Conservation (phyloP, 2,113 vertebrate species). For the Aptenodytes patagonicus region DNA sequence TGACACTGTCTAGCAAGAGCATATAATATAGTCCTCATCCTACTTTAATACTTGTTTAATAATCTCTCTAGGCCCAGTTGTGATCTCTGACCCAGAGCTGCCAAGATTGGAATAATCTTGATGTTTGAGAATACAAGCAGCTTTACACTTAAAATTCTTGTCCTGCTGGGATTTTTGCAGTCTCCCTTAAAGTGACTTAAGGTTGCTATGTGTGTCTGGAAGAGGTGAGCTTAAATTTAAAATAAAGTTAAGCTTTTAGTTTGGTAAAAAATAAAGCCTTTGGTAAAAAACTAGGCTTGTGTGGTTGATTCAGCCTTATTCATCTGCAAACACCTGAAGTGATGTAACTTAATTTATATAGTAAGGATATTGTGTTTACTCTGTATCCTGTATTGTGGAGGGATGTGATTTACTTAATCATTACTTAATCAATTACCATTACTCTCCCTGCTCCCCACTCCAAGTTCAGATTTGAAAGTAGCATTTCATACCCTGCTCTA, state of each 20-base stretch:
- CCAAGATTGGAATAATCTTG: background rate
- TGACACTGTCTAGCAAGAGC: background rate
- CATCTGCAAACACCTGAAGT: background rate
- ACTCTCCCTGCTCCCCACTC: background rate
- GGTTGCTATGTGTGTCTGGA: background rate
- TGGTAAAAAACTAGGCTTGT: background rate
- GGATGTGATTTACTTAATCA: background rate
- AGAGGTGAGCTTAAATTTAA: background rate
- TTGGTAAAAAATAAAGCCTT: background rate
- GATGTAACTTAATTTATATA: background rate
- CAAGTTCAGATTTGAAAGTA: background rate
- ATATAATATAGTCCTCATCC: background rate
- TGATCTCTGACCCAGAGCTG: background rate
- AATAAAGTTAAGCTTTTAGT: background rate
- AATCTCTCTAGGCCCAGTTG: background rate
- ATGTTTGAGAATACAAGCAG: background rate
- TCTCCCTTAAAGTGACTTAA: background rate
- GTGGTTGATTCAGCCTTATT: background rate
- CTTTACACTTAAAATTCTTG: background rate
- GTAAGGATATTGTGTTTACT: background rate
- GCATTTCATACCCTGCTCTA: background rate
- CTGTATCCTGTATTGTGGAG: background rate
- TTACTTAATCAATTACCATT: background rate
- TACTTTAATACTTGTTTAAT: background rate
- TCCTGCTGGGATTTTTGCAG: background rate